These are phyloP conservation scores for Drosophila athabasca DNA, from an alignment of 1,140 invertebrate genomes.

Conservation along the genomic window DNA sequence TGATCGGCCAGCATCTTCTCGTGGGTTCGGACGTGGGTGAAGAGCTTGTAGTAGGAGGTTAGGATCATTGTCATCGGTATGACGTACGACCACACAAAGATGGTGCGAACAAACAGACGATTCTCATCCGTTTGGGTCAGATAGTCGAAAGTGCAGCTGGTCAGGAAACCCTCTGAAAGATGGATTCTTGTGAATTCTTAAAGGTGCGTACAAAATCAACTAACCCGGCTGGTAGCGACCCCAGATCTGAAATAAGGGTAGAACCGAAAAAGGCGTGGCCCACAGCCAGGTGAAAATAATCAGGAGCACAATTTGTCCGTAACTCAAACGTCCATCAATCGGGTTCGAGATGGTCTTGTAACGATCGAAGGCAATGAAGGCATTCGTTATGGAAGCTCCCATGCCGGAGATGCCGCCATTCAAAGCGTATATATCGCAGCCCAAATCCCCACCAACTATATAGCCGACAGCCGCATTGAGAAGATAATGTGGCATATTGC, in stretches of 20 bases:
- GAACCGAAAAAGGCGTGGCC: conserved; percentile 88
- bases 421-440: conserved; percentile 88
- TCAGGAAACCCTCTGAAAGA: conserved; percentile 88
- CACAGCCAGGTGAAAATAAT: conserved; percentile 89
- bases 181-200: too few relatives aligned
- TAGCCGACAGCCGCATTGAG: conserved; percentile 87
- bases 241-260: conserved; percentile 88
- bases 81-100: conserved; percentile 89
- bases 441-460: conserved; percentile 87
- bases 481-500: conserved; percentile 90
- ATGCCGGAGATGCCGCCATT: conserved; percentile 89
- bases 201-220: background rate
- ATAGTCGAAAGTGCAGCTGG: conserved; percentile 90
- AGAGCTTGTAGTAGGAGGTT: conserved; percentile 89
- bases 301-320: conserved; percentile 87
- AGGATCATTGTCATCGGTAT: conserved; percentile 88
- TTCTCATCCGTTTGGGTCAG: conserved; percentile 88
- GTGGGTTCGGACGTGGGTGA: conserved; percentile 88
- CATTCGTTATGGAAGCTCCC: conserved; percentile 89
- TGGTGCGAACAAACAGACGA: conserved; percentile 87
- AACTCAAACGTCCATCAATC: conserved; percentile 88
- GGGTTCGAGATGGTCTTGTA: conserved; percentile 90
- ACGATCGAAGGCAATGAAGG: conserved; percentile 90
- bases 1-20: conserved; percentile 91
- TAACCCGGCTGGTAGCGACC: conserved; percentile 88